Conservation (phyloP, 2,888 invertebrate genomes). For the Subacronicta megacephala region DNA sequence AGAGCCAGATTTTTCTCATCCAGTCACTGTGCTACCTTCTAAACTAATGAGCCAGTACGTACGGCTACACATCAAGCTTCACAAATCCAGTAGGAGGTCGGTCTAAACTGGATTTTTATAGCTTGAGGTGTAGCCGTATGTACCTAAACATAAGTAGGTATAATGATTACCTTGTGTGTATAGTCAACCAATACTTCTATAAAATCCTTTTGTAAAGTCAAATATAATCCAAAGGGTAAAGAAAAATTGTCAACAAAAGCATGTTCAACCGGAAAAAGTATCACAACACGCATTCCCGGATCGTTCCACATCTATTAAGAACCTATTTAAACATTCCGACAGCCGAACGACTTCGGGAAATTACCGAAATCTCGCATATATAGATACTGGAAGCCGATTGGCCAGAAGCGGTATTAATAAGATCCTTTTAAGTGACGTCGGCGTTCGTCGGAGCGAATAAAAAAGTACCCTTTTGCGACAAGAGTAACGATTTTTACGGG, state of each 20-base stretch:
- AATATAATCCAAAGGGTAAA: too few relatives aligned
- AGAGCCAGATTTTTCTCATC: too few relatives aligned
- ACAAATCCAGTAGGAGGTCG: too few relatives aligned
- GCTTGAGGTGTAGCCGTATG: too few relatives aligned
- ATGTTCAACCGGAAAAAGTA: conserved; percentile 23
- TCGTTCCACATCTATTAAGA: conserved; percentile 34
- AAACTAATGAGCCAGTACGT: too few relatives aligned
- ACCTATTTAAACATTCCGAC: conserved; percentile 42
- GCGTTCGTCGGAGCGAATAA: conserved; percentile 39
- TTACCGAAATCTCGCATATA: conserved; percentile 35
- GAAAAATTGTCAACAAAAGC: conserved; percentile 7
- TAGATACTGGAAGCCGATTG: conserved; percentile 40
- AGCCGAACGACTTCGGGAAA: conserved; percentile 40
- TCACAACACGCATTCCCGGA: conserved; percentile 27
- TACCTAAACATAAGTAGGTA: too few relatives aligned
- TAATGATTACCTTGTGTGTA: too few relatives aligned
- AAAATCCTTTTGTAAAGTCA: too few relatives aligned
- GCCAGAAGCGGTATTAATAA: conserved; percentile 48
- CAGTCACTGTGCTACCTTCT: too few relatives aligned
- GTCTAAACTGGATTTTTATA: too few relatives aligned
- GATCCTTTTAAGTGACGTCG: conserved; percentile 45
- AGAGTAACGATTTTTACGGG: conserved; percentile 45
- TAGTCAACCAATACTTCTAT: too few relatives aligned
- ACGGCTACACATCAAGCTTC: too few relatives aligned
- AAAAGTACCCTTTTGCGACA: conserved; percentile 42